Evolutionary conservation across 2,888 invertebrate genomes (phyloP), one percentile per base, ranked within the genome.

Genomic region (Caenorhabditis imperialis): DNA sequence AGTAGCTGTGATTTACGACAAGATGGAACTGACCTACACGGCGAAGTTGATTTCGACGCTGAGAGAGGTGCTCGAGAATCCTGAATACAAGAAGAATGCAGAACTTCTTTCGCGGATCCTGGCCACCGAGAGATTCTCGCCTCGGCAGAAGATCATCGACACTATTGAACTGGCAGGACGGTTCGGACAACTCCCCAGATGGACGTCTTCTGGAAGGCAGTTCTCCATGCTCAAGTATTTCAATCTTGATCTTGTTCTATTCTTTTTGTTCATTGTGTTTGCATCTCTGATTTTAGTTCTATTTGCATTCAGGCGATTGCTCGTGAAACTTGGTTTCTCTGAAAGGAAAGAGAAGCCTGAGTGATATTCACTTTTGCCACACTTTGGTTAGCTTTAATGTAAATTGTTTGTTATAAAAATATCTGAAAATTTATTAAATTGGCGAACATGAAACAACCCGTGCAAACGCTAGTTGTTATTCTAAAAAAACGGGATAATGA

Each of bases 1-100:
- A 37, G 45, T 54, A 10, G 73, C 63, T 1, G 40, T 71, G 33
- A 57, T 74, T 7, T 79, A 69, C 50, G 76, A 79, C 40, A 77
- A 75, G 16, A 69, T 65, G 55, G 78, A 77, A 16, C 55, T 81
- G 27, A 35, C 22, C 8, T 60, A 81, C 42, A 61, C 65, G 18
- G 40, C 44, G 18, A 72, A 67, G 35, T 38, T 81, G 53, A 67
- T 74, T 10, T 61, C n/a, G 1, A 57, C 67, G 0, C 22, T 81
- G n/a, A 47, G 54, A 23, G 75, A 79, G 40, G 70, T 73, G 10
- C 65, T 81, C 37, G 58, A 75, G 20, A 75, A 79, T 40, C 53
- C 69, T n/a, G 65, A 70, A 60, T 75, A 75, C 58, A 70, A 75
- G 35, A 47, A 60, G 27, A 44, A 55, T 3, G 75, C 75, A 7